These are phyloP conservation scores for Physocephala rufipes DNA, from an alignment of 2,888 invertebrate genomes.

Conservation along the genomic window DNA sequence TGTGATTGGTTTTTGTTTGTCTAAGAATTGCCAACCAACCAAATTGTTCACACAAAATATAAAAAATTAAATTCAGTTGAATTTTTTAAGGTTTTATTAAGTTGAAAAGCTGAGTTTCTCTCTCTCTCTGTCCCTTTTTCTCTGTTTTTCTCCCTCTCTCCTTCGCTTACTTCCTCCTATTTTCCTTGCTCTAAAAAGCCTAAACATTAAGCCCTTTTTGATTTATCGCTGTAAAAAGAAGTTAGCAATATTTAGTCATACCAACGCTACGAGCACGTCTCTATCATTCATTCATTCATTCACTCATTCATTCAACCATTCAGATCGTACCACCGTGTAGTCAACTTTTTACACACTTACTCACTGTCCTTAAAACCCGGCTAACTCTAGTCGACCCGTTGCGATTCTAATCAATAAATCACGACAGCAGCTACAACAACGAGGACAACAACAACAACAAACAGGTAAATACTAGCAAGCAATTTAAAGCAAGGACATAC, in stretches of 20 bases:
- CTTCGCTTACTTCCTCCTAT: conserved; percentile 10
- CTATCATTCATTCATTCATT: conserved; percentile 38
- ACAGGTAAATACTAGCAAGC: conserved; percentile 3
- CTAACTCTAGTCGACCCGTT: too few relatives aligned
- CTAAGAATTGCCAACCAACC: too few relatives aligned
- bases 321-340: neutral
- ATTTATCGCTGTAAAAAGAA: too few relatives aligned
- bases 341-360: too few relatives aligned
- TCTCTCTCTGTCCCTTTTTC: neutral
- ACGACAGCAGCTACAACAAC: conserved; percentile 28
- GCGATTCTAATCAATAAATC: conserved; percentile 36
- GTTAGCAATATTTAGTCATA: too few relatives aligned
- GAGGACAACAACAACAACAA: too few relatives aligned
- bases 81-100: conserved; percentile 30
- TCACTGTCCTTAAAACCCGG: neutral
- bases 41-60: too few relatives aligned
- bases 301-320: neutral
- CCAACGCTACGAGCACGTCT: neutral
- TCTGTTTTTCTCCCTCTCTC: neutral
- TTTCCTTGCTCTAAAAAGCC: conserved; percentile 28
- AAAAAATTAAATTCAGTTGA: conserved; percentile 27
- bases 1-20: too few relatives aligned
- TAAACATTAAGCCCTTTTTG: too few relatives aligned
- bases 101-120: conserved; percentile 9
- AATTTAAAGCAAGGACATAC: conserved; percentile 46